These are phyloP conservation scores for Drosophila pandora DNA, from an alignment of 1,140 invertebrate species.

Conservation along the genomic window DNA sequence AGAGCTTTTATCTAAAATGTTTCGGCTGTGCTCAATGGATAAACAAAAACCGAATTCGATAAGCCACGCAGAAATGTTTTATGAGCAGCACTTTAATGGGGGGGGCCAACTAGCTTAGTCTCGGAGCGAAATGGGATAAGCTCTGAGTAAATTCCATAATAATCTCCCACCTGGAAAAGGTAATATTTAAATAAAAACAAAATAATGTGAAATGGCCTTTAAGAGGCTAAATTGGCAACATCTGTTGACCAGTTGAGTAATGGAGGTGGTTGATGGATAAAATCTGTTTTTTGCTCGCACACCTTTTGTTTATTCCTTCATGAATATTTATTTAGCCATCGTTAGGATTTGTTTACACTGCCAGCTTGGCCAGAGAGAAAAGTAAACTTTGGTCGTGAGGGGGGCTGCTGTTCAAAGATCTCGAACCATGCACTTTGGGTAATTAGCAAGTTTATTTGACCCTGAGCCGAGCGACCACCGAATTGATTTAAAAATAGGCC, in stretches of 20 bases:
- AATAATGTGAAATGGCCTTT: constrained; percentile 4
- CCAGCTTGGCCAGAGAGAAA: background rate
- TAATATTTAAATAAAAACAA: background rate
- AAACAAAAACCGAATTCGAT: constrained; percentile 29
- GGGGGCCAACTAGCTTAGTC: constrained; percentile 7
- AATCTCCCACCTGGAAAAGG: constrained; percentile 13
- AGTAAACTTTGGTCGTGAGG: background rate
- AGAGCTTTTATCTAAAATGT: constrained; percentile 41
- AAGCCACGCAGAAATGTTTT: constrained; percentile 6
- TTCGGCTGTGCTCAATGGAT: constrained; percentile 8
- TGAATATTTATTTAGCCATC: constrained; percentile 33
- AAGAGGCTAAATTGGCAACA: constrained; percentile 20
- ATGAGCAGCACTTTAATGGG: background rate
- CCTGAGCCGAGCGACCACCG: constrained; percentile 33
- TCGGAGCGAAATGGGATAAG: background rate
- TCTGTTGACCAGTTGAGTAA: constrained; percentile 47
- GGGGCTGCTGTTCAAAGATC: constrained; percentile 13
- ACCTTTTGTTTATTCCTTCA: constrained; percentile 34
- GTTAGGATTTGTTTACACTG: constrained; percentile 36
- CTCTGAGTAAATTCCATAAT: background rate
- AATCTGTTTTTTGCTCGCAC: constrained; percentile 8
- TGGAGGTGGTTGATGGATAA: constrained; percentile 24
- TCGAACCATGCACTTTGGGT: constrained; percentile 45
- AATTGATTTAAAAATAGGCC: constrained; percentile 35
- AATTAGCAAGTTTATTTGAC: constrained; percentile 45